A percentile compares a stretch with the other conserved stretches of the same genome.
These are phyloP conservation scores for Drosophila lacteicornis DNA, from an alignment of 1,140 invertebrate genomes.

Conservation along the genomic window DNA sequence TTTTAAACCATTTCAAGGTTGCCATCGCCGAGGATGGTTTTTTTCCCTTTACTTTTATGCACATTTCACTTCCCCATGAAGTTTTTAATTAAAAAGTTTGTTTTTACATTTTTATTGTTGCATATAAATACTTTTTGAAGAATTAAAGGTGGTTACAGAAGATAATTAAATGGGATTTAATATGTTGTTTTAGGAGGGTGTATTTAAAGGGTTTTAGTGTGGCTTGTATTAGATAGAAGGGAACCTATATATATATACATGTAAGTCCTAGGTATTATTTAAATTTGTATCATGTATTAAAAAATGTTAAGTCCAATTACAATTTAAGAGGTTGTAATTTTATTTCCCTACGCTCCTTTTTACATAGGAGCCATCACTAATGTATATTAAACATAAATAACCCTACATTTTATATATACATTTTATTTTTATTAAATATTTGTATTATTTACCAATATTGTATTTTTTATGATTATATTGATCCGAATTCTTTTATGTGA, in stretches of 20 bases:
- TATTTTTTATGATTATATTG: no score
- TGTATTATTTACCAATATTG: no score
- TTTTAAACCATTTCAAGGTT: constrained; percentile 49
- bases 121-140: background rate
- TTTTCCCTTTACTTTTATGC: constrained; percentile 11
- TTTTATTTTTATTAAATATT: no score
- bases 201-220: background rate
- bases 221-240: background rate
- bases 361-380: no score
- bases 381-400: no score
- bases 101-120: constrained; percentile 13
- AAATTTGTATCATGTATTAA: no score
- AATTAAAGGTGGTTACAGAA: background rate
- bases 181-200: background rate
- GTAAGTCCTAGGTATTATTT: no score
- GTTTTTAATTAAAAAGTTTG: constrained; percentile 46
- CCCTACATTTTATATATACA: no score
- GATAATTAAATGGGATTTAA: background rate
- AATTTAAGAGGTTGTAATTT: no score
- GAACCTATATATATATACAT: background rate
- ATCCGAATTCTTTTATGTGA: no score
- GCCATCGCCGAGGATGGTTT: constrained; percentile 24
- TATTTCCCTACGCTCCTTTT: no score
- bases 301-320: no score
- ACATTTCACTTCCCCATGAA: constrained; percentile 40